phyloP scores from a whole-genome alignment of 2,797 vertebrate species.

The Xenentodon cancila region DNA sequence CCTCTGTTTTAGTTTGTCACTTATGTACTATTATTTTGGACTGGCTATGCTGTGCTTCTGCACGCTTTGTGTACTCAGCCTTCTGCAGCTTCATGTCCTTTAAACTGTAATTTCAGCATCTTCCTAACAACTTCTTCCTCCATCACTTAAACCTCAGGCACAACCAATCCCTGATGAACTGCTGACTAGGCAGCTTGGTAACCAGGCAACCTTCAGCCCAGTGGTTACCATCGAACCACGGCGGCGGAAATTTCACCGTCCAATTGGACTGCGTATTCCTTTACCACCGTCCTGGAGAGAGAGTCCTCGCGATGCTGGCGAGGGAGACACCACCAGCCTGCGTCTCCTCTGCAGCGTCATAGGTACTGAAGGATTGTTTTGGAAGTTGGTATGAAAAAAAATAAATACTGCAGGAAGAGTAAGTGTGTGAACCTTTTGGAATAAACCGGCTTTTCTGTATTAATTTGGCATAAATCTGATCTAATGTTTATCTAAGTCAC shows the following conservation, averaged over 20 bases:
- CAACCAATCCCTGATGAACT: conserved; percentile 96
- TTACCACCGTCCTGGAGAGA: conserved; percentile 96
- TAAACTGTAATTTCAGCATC: background rate
- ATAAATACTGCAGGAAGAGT: too few relatives aligned
- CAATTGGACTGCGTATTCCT: conserved; percentile 94
- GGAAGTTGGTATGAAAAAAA: too few relatives aligned
- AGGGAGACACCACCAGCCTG: conserved; percentile 96
- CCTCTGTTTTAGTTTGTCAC: conserved; percentile 21
- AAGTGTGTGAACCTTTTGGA: too few relatives aligned
- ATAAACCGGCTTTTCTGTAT: too few relatives aligned
- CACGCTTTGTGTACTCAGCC: conserved; percentile 1
- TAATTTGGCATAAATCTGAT: too few relatives aligned
- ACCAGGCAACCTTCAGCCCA: conserved; percentile 98
- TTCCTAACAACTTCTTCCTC: conserved; percentile 9
- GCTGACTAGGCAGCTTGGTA: conserved; percentile 94
- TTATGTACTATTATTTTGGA: background rate
- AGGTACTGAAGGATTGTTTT: conserved; percentile 74
- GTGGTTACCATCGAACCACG: conserved; percentile 97
- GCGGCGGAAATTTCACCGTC: conserved; percentile 96
- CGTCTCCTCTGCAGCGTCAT: conserved; percentile 98
- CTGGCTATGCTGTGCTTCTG: conserved; percentile 14
- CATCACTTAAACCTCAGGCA: conserved; percentile 80
- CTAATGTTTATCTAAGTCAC: too few relatives aligned
- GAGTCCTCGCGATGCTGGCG: conserved; percentile 90
- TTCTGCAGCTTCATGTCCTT: conserved; percentile 14